A percentile compares a stretch with the other conserved stretches of the same genome.
These are phyloP conservation scores for Pedicia rivosa DNA, from an alignment of 2,888 invertebrate species.

Conservation along the genomic window DNA sequence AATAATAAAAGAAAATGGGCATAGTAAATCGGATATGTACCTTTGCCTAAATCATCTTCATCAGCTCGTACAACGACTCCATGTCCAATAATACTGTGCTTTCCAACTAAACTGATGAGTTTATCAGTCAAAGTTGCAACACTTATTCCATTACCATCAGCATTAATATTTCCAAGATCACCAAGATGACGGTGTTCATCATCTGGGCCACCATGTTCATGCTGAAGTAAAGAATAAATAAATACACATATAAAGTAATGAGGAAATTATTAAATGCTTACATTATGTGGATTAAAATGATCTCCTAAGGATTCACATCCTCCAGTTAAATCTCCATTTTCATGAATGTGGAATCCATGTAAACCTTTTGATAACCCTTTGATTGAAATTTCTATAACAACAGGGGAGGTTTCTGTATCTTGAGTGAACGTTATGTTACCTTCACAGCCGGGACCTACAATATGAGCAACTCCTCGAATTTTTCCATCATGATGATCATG, in stretches of 20 bases:
- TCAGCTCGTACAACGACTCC: constrained; percentile 59
- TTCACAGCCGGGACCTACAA: constrained; percentile 21
- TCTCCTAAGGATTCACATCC: constrained; percentile 50
- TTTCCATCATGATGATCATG: no score
- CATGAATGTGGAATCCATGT: constrained; percentile 64
- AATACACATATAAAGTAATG: no score
- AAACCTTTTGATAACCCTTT: constrained; percentile 42
- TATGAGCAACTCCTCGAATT: constrained; percentile 24
- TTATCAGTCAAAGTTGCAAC: constrained; percentile 43
- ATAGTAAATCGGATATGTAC: constrained; percentile 16
- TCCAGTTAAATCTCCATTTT: constrained; percentile 50
- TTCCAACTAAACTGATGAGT: constrained; percentile 45
- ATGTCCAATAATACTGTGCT: constrained; percentile 53
- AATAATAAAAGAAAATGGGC: constrained; percentile 25
- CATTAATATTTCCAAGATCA: constrained; percentile 69
- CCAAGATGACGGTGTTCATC: constrained; percentile 62
- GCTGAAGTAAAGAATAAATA: no score
- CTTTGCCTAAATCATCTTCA: constrained; percentile 58
- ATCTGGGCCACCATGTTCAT: constrained; percentile 56
- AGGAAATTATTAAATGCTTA: no score
- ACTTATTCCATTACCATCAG: constrained; percentile 39
- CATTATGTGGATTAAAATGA: constrained; percentile 68
- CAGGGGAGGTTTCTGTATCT: constrained; percentile 34
- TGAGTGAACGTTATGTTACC: constrained; percentile 43
- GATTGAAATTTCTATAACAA: constrained; percentile 42